Base-by-base conservation (phyloP, 2,113 vertebrate genomes). In the Ascaphus truei region DNA sequence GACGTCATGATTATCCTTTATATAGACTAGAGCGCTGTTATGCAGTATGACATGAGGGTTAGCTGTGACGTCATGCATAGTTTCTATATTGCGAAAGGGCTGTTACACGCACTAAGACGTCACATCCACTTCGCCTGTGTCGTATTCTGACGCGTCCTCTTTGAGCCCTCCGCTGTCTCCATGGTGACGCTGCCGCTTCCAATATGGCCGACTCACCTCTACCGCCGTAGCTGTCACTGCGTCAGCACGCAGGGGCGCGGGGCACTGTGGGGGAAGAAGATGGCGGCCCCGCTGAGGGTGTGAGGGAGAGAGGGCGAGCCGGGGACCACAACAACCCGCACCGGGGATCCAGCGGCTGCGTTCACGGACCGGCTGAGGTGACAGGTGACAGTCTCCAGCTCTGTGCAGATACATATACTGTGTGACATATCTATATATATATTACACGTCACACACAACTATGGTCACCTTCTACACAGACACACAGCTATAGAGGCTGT, bases 311-410 rank as follows among this genome's bases (percentile, higher is more conserved):
- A 36, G 30, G 34, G 50, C 33, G 23, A 22, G 53, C 36, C 36
- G 8, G 50, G 55, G 43, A 12, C 22, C 25, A 34, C 11, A 37
- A 3, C 20, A 26, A 48, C 26, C 20, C 8, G 18, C 11, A 31
- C 62, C 62, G 62, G 62, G 57, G 41, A 37, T 18, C 18, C 16
- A 4, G 13, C 30, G 11, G 22, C 47, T n/a, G 48, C 31, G 36
- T n/a, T 11, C 33, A 29, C 23, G 20, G 47, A 37, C 34, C 39
- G 11, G 63, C 48, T 55, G 50, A 41, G 63, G 45, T n/a, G n/a
- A 51, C 63, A 66, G 63, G 63, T 66, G 63, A 66, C 63, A 51
- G 41, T 20, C 8, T 25, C 20, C n/a, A n/a, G n/a, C n/a, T n/a
- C n/a, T n/a, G n/a, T n/a, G n/a, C n/a, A n/a, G n/a, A n/a, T n/a